Evolutionary conservation across 2,888 invertebrate genomes (phyloP).

Genomic region (Antheraea yamamai): DNA sequence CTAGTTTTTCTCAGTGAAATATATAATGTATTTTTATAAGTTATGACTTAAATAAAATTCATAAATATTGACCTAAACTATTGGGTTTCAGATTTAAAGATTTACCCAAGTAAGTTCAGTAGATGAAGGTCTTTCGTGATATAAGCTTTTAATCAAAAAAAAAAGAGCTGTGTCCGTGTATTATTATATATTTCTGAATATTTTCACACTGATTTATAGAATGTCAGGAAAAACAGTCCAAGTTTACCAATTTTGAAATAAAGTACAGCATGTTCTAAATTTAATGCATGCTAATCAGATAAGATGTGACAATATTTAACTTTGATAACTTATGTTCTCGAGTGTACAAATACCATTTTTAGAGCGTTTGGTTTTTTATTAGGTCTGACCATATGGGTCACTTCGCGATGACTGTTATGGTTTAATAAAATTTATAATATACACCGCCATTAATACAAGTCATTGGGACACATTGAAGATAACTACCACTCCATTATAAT

Average conservation of each 20-base stretch:
- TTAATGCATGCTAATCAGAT: neutral
- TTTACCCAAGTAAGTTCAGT: neutral
- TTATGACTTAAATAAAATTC: too few species aligned
- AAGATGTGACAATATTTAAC: neutral
- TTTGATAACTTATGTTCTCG: conserved; percentile 14
- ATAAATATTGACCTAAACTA: too few species aligned
- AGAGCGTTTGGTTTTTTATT: conserved; percentile 34
- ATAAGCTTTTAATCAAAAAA: neutral
- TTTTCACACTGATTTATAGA: too few species aligned
- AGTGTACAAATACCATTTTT: conserved; percentile 31
- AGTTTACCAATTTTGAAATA: neutral
- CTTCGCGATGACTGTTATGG: conserved; percentile 24
- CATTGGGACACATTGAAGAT: conserved; percentile 1
- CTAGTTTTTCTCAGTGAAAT: too few species aligned
- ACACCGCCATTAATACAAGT: conserved; percentile 15
- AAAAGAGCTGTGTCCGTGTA: neutral
- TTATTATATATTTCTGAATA: neutral
- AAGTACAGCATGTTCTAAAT: too few species aligned
- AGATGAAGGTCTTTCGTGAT: neutral
- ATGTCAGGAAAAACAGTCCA: neutral
- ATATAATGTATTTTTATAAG: too few species aligned
- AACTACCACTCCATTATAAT: conserved; percentile 5
- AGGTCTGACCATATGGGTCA: conserved; percentile 42
- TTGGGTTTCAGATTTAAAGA: too few species aligned
- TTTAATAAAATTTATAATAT: conserved; percentile 18